Evolutionary conservation across 2,797 vertebrate species (phyloP).

Genomic region (Sciurus carolinensis): DNA sequence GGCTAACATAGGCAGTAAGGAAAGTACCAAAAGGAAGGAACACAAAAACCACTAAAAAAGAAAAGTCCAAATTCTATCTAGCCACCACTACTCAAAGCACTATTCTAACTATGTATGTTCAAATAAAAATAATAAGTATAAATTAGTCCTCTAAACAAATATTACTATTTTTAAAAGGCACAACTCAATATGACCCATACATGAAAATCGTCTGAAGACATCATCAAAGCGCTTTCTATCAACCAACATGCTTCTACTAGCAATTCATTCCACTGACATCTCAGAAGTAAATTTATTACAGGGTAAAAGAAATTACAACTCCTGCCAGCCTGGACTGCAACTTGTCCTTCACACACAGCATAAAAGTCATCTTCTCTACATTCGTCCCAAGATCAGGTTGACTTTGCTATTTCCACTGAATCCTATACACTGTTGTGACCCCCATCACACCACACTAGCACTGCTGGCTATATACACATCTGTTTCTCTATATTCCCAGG

Average conservation of each 20-base stretch:
- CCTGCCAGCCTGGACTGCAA: slow-evolving; percentile 9
- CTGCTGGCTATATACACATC: neutral
- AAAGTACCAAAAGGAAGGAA: slow-evolving; percentile 42
- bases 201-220: slow-evolving; percentile 32
- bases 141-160: slow-evolving; percentile 38
- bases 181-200: neutral
- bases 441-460: neutral
- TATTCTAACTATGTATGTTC: slow-evolving; percentile 21
- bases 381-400: neutral
- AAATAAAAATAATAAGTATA: slow-evolving; percentile 21
- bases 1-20: neutral
- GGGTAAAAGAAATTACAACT: slow-evolving; percentile 5
- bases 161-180: slow-evolving; percentile 34
- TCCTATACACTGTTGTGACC: neutral
- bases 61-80: neutral
- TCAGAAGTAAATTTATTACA: slow-evolving; percentile 37
- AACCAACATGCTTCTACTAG: neutral
- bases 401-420: neutral
- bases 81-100: neutral
- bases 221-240: slow-evolving; percentile 29
- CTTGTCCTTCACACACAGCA: neutral
- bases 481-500: neutral
- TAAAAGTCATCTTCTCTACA: neutral
- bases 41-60: neutral
- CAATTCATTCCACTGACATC: neutral